These are phyloP conservation scores for Smutsia temminckii DNA, from an alignment of 2,797 vertebrate genomes.

Conservation along the genomic window DNA sequence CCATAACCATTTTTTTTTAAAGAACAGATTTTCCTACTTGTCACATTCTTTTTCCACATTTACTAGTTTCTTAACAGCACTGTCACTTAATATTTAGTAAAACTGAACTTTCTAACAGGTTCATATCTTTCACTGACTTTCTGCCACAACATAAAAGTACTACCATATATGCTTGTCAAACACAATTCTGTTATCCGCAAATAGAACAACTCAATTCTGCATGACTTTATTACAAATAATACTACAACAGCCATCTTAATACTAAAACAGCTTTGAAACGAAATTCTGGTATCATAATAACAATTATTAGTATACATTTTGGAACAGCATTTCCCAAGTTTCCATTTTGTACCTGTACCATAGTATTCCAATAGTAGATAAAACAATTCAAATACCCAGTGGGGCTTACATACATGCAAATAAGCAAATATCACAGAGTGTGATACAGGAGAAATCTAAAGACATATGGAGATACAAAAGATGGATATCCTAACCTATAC, in stretches of 20 bases:
- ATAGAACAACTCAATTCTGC: not conserved
- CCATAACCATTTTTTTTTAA: not conserved
- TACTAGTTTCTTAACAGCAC: not conserved
- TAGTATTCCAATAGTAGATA: not conserved
- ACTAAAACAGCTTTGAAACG: slow-evolving; percentile 1
- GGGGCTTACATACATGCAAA: not conserved
- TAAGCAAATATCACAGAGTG: not conserved
- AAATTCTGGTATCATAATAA: not conserved
- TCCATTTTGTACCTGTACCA: not conserved
- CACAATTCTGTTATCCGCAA: not conserved
- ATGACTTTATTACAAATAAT: slow-evolving; percentile 14
- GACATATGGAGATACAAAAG: not conserved
- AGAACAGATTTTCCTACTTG: not conserved
- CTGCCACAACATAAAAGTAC: not conserved
- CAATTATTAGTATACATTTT: not conserved
- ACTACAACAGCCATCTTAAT: not conserved
- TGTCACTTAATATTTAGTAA: not conserved
- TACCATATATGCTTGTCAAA: not conserved
- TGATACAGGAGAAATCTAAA: not conserved
- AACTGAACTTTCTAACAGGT: not conserved
- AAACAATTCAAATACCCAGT: not conserved
- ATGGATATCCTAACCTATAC: not conserved
- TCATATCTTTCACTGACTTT: not conserved
- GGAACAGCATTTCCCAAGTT: slow-evolving; percentile 2
- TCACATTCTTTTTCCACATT: not conserved